A percentile compares a stretch with the other conserved stretches of the same genome.
Evolutionary conservation across 1,140 invertebrate species (phyloP).

Genomic region (Hermatobates lingyangjiaoensis): DNA sequence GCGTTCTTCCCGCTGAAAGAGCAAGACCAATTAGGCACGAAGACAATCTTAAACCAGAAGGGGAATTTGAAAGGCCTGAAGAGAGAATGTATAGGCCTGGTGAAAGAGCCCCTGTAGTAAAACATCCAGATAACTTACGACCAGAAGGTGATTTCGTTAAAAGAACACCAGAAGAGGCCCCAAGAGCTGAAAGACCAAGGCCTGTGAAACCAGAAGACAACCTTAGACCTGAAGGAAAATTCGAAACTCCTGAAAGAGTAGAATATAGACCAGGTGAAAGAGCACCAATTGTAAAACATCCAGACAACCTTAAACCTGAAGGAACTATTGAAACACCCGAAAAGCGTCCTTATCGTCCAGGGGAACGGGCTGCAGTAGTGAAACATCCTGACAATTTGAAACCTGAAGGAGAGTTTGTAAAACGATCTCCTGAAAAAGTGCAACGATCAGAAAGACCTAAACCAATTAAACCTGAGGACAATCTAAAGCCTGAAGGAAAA

Average conservation of each 20-base stretch:
- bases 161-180: slow-evolving; percentile 18
- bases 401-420: slow-evolving; percentile 25
- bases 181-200: slow-evolving; percentile 26
- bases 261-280: slow-evolving; percentile 30
- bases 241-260: slow-evolving; percentile 27
- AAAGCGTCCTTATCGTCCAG: slow-evolving; percentile 10
- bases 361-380: slow-evolving; percentile 20
- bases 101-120: slow-evolving; percentile 25
- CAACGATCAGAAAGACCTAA: slow-evolving; percentile 21
- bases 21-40: slow-evolving; percentile 14
- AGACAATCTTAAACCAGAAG: slow-evolving; percentile 34
- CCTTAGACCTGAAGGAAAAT: slow-evolving; percentile 38
- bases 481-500: slow-evolving; percentile 25
- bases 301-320: slow-evolving; percentile 34
- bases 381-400: slow-evolving; percentile 29
- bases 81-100: slow-evolving; percentile 17
- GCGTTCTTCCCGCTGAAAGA: slow-evolving; percentile 19
- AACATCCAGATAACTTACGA: slow-evolving; percentile 37
- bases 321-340: slow-evolving; percentile 23
- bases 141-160: slow-evolving; percentile 41
- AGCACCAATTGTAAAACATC: slow-evolving; percentile 24
- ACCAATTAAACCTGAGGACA: slow-evolving; percentile 20
- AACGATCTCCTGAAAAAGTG: slow-evolving; percentile 17
- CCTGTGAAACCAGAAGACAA: slow-evolving; percentile 29
- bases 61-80: slow-evolving; percentile 27